These are phyloP conservation scores for Monarcha castaneiventris DNA, from an alignment of 2,113 vertebrate species.

Conservation along the genomic window DNA sequence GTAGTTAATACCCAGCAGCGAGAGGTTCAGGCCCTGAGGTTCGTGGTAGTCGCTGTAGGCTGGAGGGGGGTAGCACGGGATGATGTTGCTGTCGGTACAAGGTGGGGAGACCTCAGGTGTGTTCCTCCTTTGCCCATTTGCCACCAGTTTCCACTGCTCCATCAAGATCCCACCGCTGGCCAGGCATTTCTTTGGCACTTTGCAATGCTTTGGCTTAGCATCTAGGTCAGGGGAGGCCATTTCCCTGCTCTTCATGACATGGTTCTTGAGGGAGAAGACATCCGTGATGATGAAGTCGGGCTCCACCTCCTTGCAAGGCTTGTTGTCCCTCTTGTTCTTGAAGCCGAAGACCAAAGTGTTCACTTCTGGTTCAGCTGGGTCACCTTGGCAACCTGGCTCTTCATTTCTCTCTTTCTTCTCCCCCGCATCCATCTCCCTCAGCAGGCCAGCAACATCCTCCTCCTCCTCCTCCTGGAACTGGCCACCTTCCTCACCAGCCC, in stretches of 20 bases:
- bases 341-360: slow-evolving; percentile 45
- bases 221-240: slow-evolving; percentile 69
- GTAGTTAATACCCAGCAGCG: slow-evolving; percentile 89
- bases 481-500: slow-evolving; percentile 51
- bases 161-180: slow-evolving; percentile 73
- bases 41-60: slow-evolving; percentile 83
- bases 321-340: slow-evolving; percentile 71
- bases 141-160: slow-evolving; percentile 84
- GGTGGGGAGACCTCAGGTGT: slow-evolving; percentile 63
- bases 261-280: slow-evolving; percentile 81
- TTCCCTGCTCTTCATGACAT: slow-evolving; percentile 68
- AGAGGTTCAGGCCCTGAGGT: slow-evolving; percentile 85
- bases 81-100: slow-evolving; percentile 68
- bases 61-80: slow-evolving; percentile 87
- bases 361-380: slow-evolving; percentile 11
- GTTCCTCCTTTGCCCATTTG: slow-evolving; percentile 70
- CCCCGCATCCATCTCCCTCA: slow-evolving; percentile 43
- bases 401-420: slow-evolving; percentile 40
- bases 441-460: slow-evolving; percentile 30
- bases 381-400: background rate
- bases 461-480: slow-evolving; percentile 73
- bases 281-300: slow-evolving; percentile 81
- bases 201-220: slow-evolving; percentile 81
- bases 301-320: slow-evolving; percentile 70
- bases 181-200: slow-evolving; percentile 78